phyloP scores from a whole-genome alignment of 2,888 invertebrate genomes.

The Hartigia nigra region DNA sequence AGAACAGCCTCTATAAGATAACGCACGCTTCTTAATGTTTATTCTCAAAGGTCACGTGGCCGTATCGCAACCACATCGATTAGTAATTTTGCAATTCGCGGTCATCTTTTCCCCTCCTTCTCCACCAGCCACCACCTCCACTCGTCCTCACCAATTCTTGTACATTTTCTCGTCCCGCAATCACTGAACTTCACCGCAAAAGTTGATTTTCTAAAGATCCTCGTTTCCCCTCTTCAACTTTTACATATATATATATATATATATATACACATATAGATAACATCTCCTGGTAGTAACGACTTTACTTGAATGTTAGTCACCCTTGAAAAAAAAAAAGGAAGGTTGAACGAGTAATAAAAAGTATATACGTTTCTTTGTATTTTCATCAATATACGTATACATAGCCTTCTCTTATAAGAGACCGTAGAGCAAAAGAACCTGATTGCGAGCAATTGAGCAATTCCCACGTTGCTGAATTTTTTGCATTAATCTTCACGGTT shows the following conservation, averaged over 20 bases:
- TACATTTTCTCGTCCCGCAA: no score
- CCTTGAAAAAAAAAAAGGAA: background rate
- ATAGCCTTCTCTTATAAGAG: background rate
- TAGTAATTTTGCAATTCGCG: background rate
- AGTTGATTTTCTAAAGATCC: background rate
- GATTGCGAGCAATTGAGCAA: background rate
- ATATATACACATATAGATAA: background rate
- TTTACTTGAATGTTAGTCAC: background rate
- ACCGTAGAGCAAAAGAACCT: background rate
- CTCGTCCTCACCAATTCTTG: background rate
- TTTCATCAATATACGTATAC: background rate
- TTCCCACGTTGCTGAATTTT: background rate
- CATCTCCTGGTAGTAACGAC: background rate
- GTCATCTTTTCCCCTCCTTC: background rate
- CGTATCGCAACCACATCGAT: background rate
- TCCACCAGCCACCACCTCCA: background rate
- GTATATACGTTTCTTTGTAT: background rate
- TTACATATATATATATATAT: background rate
- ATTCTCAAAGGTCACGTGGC: background rate
- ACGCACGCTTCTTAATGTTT: background rate
- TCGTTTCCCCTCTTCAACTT: background rate
- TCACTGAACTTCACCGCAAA: background rate
- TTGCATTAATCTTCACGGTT: background rate
- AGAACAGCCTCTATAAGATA: background rate
- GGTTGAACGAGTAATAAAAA: background rate